These are phyloP conservation scores for Brachyrhaphis roseni DNA, from an alignment of 2,797 vertebrate species.

Conservation along the genomic window DNA sequence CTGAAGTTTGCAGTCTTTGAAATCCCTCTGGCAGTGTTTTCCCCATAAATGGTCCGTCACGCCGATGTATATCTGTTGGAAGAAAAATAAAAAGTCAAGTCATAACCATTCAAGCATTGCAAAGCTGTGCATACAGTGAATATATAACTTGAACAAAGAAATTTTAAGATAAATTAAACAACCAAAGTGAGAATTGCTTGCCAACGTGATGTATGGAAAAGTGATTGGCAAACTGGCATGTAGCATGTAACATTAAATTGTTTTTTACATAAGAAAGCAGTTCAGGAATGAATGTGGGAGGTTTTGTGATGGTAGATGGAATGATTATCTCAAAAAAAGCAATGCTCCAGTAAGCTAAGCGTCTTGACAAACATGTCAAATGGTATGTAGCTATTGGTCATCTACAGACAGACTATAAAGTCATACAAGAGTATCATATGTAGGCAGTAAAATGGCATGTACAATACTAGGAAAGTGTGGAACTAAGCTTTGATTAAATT, in stretches of 20 bases:
- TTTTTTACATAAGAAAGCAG: neutral
- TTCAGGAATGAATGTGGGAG: neutral
- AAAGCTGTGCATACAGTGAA: neutral
- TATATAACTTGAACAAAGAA: neutral
- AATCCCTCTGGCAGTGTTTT: slow-evolving; percentile 87
- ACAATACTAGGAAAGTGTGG: neutral
- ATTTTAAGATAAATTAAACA: neutral
- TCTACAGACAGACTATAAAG: neutral
- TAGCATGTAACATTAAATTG: neutral
- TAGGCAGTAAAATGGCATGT: neutral
- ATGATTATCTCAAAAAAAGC: neutral
- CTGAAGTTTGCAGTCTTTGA: slow-evolving; percentile 79
- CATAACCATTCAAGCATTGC: neutral
- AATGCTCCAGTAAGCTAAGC: neutral
- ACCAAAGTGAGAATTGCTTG: neutral
- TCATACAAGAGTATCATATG: neutral
- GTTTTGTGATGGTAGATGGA: neutral
- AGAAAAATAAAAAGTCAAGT: neutral
- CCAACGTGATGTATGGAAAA: neutral
- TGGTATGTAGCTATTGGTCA: neutral
- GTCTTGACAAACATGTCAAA: neutral
- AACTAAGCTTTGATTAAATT: neutral
- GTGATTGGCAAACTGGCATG: neutral
- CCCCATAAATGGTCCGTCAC: slow-evolving; percentile 86
- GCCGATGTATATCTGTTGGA: slow-evolving; percentile 79